These are phyloP conservation scores for honey bee (Apis mellifera) DNA, from an alignment of 1,140 invertebrate genomes.

Conservation along the genomic window DNA sequence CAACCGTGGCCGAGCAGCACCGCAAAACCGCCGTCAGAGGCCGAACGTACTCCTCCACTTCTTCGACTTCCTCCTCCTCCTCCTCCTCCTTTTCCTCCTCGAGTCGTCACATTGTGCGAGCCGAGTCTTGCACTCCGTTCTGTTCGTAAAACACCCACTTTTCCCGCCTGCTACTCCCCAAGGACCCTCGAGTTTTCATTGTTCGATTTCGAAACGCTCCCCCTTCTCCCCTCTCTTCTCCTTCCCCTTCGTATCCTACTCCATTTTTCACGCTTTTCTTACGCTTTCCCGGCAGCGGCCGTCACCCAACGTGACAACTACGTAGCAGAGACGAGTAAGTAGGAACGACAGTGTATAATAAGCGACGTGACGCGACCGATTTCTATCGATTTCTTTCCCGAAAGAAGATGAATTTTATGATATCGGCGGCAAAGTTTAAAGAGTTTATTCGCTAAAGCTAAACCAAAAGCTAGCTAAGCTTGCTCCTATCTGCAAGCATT, in stretches of 20 bases:
- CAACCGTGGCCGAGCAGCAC: slow-evolving; percentile 11
- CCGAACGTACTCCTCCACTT: slow-evolving; percentile 31
- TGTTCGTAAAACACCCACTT: slow-evolving; percentile 74
- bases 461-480: too few relatives aligned
- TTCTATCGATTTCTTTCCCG: too few relatives aligned
- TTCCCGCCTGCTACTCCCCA: slow-evolving; percentile 58
- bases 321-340: not conserved
- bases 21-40: not conserved
- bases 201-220: slow-evolving; percentile 64
- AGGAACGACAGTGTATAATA: not conserved
- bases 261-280: slow-evolving; percentile 16
- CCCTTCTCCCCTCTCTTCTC: slow-evolving; percentile 25
- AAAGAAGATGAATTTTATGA: too few relatives aligned
- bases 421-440: not conserved
- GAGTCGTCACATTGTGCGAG: slow-evolving; percentile 68
- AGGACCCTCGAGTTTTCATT: slow-evolving; percentile 72
- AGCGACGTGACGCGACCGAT: too few relatives aligned
- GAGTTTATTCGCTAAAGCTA: too few relatives aligned
- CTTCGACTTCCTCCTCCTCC: slow-evolving; percentile 49
- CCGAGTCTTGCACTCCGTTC: slow-evolving; percentile 61
- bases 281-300: not conserved
- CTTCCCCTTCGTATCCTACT: not conserved
- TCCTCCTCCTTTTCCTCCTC: too few relatives aligned
- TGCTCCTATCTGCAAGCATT: not conserved
- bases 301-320: too few relatives aligned